Conservation (phyloP, 2,113 vertebrate species). For the Notothenia coriiceps region DNA sequence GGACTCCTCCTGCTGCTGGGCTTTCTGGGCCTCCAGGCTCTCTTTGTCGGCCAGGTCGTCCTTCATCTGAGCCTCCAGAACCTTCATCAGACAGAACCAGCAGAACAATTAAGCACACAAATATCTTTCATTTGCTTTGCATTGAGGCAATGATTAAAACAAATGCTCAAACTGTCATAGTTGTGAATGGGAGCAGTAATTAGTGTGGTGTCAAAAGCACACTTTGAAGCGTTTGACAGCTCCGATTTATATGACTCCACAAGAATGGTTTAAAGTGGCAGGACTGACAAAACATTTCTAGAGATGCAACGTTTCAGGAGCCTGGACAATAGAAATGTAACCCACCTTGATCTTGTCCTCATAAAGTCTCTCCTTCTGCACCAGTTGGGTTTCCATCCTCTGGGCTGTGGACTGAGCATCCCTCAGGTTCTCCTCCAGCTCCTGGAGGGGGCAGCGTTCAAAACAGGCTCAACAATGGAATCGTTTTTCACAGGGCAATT, state of each 20-base stretch:
- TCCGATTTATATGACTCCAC: slow-evolving; percentile 19
- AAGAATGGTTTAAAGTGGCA: slow-evolving; percentile 36
- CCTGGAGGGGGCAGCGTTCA: slow-evolving; percentile 81
- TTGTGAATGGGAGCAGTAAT: slow-evolving; percentile 39
- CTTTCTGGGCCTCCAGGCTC: slow-evolving; percentile 90
- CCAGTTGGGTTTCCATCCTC: slow-evolving; percentile 94
- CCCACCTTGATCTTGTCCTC: slow-evolving; percentile 97
- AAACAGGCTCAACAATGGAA: not conserved
- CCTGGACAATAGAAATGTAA: not conserved
- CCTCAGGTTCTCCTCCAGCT: slow-evolving; percentile 95
- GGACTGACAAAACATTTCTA: not conserved
- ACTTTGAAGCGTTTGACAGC: slow-evolving; percentile 28
- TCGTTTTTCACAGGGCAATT: too few relatives aligned
- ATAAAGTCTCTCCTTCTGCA: slow-evolving; percentile 95
- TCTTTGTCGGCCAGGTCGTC: slow-evolving; percentile 95
- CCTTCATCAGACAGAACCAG: slow-evolving; percentile 78
- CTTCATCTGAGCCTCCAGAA: slow-evolving; percentile 97
- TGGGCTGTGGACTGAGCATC: slow-evolving; percentile 96
- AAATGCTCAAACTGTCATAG: not conserved
- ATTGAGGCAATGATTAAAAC: not conserved
- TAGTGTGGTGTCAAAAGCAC: slow-evolving; percentile 29
- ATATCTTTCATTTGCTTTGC: slow-evolving; percentile 3
- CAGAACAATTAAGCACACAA: not conserved
- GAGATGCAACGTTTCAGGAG: not conserved
- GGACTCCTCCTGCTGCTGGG: slow-evolving; percentile 93